Base-by-base conservation (phyloP, 92 coral and sea anemone genomes). In the Blastomussa wellsi region DNA sequence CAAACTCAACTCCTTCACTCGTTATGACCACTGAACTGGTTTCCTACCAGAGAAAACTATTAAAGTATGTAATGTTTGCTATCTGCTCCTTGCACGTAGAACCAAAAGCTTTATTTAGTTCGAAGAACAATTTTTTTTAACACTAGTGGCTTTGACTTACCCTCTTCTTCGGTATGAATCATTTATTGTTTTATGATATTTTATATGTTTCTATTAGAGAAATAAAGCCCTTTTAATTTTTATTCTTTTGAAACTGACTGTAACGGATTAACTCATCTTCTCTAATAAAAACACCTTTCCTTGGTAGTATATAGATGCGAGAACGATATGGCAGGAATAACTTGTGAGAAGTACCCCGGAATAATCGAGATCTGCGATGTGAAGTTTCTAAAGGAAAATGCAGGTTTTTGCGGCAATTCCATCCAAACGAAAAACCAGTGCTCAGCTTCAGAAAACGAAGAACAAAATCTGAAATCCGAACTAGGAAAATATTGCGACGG, bases 401-500 rank as follows among this genome's bases (percentile, higher is more conserved):
- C 11, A 4, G 3, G 19, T 33, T 0, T 2, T 12, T 65, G 75
- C 26, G 65, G 9, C 15, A 77, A 77, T 31, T 10, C 29, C 12
- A 12, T 39, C 15, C 4, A 42, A 20, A 41, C 29, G 17, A 31
- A n/a, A n/a, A 33, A 33, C 32, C 17, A 0, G 44, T 65, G 84
- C 33, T 12, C 10, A 17, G 84, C 76, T 28, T 38, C 84, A 36
- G 37, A 39, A 60, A 11, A 26, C 0, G 82, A 79, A 13, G 42
- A 67, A 80, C 19, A 22, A 37, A 16, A 66, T 2, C 55, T 80
- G 15, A 29, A 11, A 7, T 66, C 64, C 38, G 35, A 24, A 0
- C 38, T 80, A 20, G 38, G 57, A 49, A 67, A 48, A 67, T 16
- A 0, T 1, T 80, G 84, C 75, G 16, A 80, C 19, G 84, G 65